phyloP scores from a whole-genome alignment of 2,888 invertebrate species.

The Idaea dimidiata region DNA sequence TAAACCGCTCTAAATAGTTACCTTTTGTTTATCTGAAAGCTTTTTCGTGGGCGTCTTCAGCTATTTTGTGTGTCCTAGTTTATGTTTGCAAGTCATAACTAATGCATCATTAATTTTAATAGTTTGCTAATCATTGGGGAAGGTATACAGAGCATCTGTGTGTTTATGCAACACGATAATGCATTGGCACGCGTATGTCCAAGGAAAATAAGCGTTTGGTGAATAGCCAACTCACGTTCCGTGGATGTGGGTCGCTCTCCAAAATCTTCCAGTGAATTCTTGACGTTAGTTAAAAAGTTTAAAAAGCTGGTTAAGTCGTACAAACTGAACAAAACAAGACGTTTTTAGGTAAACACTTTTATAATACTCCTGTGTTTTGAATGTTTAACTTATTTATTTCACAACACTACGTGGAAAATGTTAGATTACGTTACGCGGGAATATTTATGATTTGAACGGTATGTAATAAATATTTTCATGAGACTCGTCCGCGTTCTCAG shows the following conservation, averaged over 20 bases:
- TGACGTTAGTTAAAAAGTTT: background rate
- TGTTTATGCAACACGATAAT: constrained; percentile 25
- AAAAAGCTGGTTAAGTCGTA: background rate
- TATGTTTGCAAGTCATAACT: background rate
- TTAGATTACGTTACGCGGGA: background rate
- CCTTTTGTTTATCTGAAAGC: background rate
- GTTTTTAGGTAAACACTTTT: background rate
- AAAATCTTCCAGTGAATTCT: constrained; percentile 22
- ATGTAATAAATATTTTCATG: constrained; percentile 23
- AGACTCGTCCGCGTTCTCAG: constrained; percentile 28
- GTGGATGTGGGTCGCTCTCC: constrained; percentile 43
- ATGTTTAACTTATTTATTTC: background rate
- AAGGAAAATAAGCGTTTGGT: constrained; percentile 56
- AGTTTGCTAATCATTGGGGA: background rate
- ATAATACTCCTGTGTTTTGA: background rate
- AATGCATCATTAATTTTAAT: constrained; percentile 1
- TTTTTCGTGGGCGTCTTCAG: background rate
- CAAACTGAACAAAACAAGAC: background rate
- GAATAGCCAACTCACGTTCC: constrained; percentile 63
- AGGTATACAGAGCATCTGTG: constrained; percentile 16
- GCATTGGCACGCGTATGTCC: constrained; percentile 33
- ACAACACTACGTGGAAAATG: background rate
- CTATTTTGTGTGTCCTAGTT: background rate
- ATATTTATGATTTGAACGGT: background rate
- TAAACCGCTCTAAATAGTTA: background rate